phyloP scores from a whole-genome alignment of 2,888 invertebrate species.

The Apeira syringaria region DNA sequence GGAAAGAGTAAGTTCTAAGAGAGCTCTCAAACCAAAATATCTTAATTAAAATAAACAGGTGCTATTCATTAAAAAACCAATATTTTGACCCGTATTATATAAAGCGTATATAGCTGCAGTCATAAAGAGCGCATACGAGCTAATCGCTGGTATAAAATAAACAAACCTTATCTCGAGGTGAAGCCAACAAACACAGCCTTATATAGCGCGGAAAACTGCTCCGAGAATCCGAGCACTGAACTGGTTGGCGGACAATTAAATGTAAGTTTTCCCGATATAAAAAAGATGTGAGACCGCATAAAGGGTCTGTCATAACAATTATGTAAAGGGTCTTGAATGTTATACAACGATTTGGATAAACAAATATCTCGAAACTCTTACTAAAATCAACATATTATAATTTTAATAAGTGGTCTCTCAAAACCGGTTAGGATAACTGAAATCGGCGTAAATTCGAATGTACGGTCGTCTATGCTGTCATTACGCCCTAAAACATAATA shows the following conservation, averaged over 20 bases:
- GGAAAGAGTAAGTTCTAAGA: slow-evolving; percentile 88
- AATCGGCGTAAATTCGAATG: no score
- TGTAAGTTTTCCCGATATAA: slow-evolving; percentile 20
- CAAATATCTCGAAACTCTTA: no score
- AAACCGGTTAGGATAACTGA: no score
- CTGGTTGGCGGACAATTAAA: slow-evolving; percentile 47
- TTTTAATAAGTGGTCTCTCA: no score
- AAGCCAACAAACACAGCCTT: slow-evolving; percentile 53
- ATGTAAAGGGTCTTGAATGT: neutral
- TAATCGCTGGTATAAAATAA: slow-evolving; percentile 66
- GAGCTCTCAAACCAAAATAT: neutral
- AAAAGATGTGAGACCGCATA: neutral
- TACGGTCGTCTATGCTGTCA: no score
- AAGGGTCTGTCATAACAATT: neutral
- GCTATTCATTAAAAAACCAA: neutral
- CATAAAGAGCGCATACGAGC: slow-evolving; percentile 41
- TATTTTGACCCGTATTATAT: neutral
- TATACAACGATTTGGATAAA: no score
- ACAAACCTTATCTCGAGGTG: slow-evolving; percentile 68
- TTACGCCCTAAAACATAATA: no score
- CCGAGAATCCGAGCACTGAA: slow-evolving; percentile 46
- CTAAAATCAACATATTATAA: no score
- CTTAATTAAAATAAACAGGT: no score
- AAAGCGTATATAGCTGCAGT: slow-evolving; percentile 40
- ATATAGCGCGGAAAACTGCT: slow-evolving; percentile 58